Base-by-base conservation (phyloP, 2,113 vertebrate species). In the Myotis lucifugus region DNA sequence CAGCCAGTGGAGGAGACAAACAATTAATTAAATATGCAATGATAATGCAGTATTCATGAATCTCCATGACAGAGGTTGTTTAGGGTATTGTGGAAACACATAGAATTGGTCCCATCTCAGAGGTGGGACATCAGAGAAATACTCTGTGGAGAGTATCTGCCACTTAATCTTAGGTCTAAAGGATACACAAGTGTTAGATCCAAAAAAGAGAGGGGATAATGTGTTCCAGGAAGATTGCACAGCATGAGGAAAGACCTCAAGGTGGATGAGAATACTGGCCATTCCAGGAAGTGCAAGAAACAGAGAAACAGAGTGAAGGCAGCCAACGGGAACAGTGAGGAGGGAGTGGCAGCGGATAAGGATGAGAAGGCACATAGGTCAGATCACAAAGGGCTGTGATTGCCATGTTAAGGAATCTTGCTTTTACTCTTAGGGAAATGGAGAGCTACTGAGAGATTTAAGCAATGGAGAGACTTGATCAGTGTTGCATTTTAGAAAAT, bases 371-470 rank as follows among this genome's bases (percentile, higher is more conserved):
- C 21, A 23, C 2, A 2, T 0, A 34, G 18, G 84, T 72, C 76
- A 90, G 25, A 48, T 34, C 81, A 95, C 90, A 92, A 90, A 94
- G 42, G 54, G 40, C 84, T n/a, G 67, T 74, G 94, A 85, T 78
- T 90, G 72, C 67, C 32, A 54, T 64, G 87, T 81, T 81, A 83
- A 89, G 70, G 93, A 78, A 85, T 40, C n/a, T 40, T 76, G 48
- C 40, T 52, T 93, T 67, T 88, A 85, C 85, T 85, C 78, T 74
- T 92, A 93, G 82, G 46, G 64, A 85, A 90, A 96, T 64, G 52
- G 40, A 42, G 87, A 88, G 61, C 25, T 82, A 93, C 7, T 85
- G 69, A 88, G 82, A 87, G 48, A 85, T 90, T 94, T 95, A 88
- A 95, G 85, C 67, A 85, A 19, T 37, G 50, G 74, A 89, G 42